Evolutionary conservation across 2,888 invertebrate species (phyloP), one percentile per base, ranked within the genome.

Genomic region (Latrodectus hesperus): DNA sequence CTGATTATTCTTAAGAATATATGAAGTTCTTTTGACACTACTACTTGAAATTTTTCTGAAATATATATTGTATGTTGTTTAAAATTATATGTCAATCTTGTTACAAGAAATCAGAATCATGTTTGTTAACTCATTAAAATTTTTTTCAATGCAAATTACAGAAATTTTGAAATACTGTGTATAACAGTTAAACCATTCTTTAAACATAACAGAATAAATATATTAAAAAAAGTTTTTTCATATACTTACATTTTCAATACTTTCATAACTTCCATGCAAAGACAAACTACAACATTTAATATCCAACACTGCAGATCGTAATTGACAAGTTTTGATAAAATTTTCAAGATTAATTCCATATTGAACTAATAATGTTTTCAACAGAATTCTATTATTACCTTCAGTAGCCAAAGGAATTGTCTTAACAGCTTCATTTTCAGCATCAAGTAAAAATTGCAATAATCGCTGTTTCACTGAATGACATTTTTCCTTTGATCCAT

Each of bases 291-390:
- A 83, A 10, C 68, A 64, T 26, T 70, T 83, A 9, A 88, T 79
- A 52, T 88, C 74, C 38, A 88, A 17, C 11, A 67, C 67, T 55
- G 88, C 88, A 65, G 80, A 76, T 65, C 71, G 74, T 22, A 88
- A 64, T n/a, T 65, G 71, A 72, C 73, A 75, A 6, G 55, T 51
- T 53, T 84, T 84, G 22, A 88, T 76, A 17, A 88, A 88, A 14
- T 67, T 79, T 49, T 84, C 80, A 6, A 84, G 55, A 64, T 84
- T 80, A 6, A 51, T 75, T n/a, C 88, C 88, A 88, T 80, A 88
- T 67, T 88, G n/a, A 16, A 26, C 64, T 10, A 88, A 75, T 12
- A 88, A 51, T 22, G 70, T 53, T 67, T 88, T 88, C 38, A 88
- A 49, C 26, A 88, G 68, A 22, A 55, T 76, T 70, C 80, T 53